These are phyloP conservation scores for Nasonia oneida DNA, from an alignment of 2,888 invertebrate genomes.

Conservation along the genomic window DNA sequence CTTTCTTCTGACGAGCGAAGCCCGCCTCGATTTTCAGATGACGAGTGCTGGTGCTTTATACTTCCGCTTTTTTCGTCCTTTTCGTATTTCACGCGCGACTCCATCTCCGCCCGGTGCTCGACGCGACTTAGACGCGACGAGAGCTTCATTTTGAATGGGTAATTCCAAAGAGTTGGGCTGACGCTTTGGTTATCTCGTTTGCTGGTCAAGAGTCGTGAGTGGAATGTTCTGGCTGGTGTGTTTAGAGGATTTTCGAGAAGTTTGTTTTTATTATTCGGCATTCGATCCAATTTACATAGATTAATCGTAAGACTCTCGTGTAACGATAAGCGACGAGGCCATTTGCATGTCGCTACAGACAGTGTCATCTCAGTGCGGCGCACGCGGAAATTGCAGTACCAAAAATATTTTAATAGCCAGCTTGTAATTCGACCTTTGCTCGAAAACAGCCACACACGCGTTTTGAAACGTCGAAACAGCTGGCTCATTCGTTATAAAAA, in stretches of 20 bases:
- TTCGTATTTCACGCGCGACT: constrained; percentile 39
- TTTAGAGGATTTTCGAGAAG: not conserved
- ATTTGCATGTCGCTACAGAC: not conserved
- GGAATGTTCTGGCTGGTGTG: not conserved
- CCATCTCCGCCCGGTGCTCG: constrained; percentile 10
- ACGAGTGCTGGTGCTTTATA: not conserved
- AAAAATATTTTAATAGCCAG: not conserved
- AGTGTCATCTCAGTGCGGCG: not conserved
- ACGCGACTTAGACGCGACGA: too few relatives aligned
- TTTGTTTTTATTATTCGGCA: not conserved
- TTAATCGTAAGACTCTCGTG: not conserved
- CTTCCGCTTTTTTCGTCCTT: constrained; percentile 8
- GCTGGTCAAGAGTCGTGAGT: constrained; percentile 2
- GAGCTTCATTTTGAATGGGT: constrained; percentile 18
- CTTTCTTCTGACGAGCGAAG: constrained; percentile 24
- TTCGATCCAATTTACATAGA: not conserved
- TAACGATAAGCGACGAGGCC: not conserved
- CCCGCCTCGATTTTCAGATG: too few relatives aligned
- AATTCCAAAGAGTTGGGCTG: constrained; percentile 21
- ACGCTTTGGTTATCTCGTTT: not conserved
- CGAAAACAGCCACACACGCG: not conserved
- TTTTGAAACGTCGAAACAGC: not conserved
- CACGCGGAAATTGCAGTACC: not conserved
- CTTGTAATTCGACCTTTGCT: not conserved
- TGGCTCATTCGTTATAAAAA: not conserved